A percentile compares a stretch with the other conserved stretches of the same genome.
Conservation (phyloP, 2,888 invertebrate genomes). For the Gandaritis pyraliata region DNA sequence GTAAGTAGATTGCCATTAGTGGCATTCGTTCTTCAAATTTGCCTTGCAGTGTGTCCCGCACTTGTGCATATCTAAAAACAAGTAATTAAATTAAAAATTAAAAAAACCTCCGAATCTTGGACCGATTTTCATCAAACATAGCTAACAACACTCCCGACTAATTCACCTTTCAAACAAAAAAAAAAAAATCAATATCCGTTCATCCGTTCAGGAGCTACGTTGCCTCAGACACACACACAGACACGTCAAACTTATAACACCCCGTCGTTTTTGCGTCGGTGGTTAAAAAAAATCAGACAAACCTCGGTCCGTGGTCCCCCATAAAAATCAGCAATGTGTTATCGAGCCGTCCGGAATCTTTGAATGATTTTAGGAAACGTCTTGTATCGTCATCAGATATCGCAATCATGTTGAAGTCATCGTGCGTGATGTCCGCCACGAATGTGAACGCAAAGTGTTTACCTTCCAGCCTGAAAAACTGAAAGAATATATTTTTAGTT, state of each 20-base stretch:
- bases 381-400: slow-evolving; percentile 90
- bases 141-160: too few relatives aligned
- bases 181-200: too few relatives aligned
- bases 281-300: too few relatives aligned
- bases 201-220: too few relatives aligned
- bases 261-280: too few relatives aligned
- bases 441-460: slow-evolving; percentile 94
- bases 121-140: too few relatives aligned
- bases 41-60: slow-evolving; percentile 43
- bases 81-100: not conserved
- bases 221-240: too few relatives aligned
- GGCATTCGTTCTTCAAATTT: slow-evolving; percentile 49
- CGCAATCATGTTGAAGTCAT: slow-evolving; percentile 91
- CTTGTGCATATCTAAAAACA: slow-evolving; percentile 37
- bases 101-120: too few relatives aligned
- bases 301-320: slow-evolving; percentile 92
- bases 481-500: slow-evolving; percentile 34
- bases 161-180: too few relatives aligned
- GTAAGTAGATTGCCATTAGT: slow-evolving; percentile 87
- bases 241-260: too few relatives aligned
- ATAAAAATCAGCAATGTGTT: slow-evolving; percentile 94
- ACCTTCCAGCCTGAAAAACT: slow-evolving; percentile 63
- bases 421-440: slow-evolving; percentile 95
- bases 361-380: slow-evolving; percentile 86
- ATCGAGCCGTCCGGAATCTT: slow-evolving; percentile 86